Conservation (phyloP, 2,797 vertebrate species). For the Centropyge bicolor region DNA sequence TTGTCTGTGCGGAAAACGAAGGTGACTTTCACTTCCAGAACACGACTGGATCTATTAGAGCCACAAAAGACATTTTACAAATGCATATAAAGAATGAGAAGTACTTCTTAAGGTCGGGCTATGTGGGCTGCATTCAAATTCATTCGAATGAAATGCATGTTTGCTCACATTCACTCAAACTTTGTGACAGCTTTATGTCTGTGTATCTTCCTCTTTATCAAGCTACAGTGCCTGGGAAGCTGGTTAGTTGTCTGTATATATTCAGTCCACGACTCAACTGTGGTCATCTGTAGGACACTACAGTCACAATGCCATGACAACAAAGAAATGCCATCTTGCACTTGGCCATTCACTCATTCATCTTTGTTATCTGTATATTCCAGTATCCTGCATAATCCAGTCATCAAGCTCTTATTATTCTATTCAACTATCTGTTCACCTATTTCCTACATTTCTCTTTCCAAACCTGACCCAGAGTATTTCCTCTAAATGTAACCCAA, state of each 20-base stretch:
- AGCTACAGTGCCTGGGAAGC: neutral
- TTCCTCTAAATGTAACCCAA: neutral
- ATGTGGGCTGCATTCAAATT: neutral
- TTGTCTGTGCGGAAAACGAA: neutral
- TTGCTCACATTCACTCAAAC: neutral
- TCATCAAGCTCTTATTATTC: neutral
- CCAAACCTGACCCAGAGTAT: neutral
- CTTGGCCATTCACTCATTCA: neutral
- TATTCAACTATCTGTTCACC: neutral
- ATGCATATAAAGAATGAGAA: neutral
- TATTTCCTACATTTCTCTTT: neutral
- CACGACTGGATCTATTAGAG: neutral
- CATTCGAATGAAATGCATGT: neutral
- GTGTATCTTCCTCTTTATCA: too few species aligned
- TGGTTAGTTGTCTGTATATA: neutral
- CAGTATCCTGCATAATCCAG: neutral
- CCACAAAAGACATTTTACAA: neutral
- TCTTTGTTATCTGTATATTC: neutral
- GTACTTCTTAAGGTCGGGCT: neutral
- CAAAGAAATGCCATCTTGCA: neutral
- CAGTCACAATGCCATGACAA: neutral
- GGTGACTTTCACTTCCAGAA: neutral
- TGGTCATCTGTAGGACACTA: neutral
- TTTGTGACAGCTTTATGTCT: neutral
- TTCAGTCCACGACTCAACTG: neutral